These are phyloP conservation scores for Noctua fimbriata DNA, from an alignment of 2,888 invertebrate species.

Conservation along the genomic window DNA sequence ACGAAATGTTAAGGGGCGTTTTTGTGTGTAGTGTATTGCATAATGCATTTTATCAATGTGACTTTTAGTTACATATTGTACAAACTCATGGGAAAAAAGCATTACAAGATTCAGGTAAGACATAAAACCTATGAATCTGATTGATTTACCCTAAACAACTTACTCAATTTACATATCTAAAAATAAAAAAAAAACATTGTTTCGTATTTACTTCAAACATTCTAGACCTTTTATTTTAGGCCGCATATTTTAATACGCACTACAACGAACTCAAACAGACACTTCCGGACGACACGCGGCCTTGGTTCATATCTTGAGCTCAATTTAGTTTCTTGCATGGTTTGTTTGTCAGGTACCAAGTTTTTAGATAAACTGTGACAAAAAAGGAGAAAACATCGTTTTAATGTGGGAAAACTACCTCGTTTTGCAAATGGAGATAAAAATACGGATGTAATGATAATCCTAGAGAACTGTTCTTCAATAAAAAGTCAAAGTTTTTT, in stretches of 20 bases:
- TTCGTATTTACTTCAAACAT: neutral
- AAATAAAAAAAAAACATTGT: neutral
- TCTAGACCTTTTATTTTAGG: neutral
- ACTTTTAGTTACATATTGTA: neutral
- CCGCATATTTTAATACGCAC: slow-evolving; percentile 1
- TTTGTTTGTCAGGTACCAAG: slow-evolving; percentile 20
- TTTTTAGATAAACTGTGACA: slow-evolving; percentile 33
- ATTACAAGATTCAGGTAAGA: neutral
- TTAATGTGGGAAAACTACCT: slow-evolving; percentile 8
- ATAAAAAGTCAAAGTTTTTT: too few species aligned
- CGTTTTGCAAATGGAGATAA: neutral
- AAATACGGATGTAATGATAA: neutral
- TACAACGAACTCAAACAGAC: slow-evolving; percentile 31
- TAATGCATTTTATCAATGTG: neutral
- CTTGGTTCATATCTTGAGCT: slow-evolving; percentile 63
- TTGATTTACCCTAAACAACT: neutral
- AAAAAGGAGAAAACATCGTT: slow-evolving; percentile 21
- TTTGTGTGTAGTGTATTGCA: neutral
- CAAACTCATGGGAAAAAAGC: neutral
- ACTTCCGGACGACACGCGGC: slow-evolving; percentile 57
- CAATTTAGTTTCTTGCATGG: slow-evolving; percentile 37
- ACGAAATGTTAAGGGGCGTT: neutral
- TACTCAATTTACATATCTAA: neutral
- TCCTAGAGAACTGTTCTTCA: neutral
- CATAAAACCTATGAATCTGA: neutral